A percentile compares a stretch with the other conserved stretches of the same genome.
phyloP scores from a whole-genome alignment of 2,113 vertebrate species.

The Pipra filicauda region DNA sequence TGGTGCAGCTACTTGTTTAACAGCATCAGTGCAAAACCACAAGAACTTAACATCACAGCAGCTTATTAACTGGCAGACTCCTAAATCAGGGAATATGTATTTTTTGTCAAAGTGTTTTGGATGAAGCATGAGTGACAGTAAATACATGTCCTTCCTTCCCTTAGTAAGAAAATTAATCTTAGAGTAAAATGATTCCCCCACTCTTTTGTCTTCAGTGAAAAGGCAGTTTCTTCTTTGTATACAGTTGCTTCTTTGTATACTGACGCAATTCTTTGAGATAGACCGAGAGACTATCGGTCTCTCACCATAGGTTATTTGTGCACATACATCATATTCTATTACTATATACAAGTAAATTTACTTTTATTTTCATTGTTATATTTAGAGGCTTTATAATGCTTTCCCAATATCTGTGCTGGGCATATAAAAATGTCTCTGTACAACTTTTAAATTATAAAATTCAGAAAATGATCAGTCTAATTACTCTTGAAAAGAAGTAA shows the following conservation, averaged over 20 bases:
- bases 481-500: background rate
- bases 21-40: background rate
- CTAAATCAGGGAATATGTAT: background rate
- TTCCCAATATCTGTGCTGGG: background rate
- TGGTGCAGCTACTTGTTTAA: slow-evolving; percentile 21
- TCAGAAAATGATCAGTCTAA: background rate
- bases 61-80: background rate
- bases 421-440: background rate
- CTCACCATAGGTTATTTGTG: background rate
- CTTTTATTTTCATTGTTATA: background rate
- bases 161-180: background rate
- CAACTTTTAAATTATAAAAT: background rate
- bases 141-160: background rate
- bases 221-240: background rate
- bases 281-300: background rate
- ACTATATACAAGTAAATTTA: background rate
- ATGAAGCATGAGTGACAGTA: background rate
- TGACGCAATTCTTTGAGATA: background rate
- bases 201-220: background rate
- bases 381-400: background rate
- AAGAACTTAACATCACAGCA: background rate
- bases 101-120: background rate
- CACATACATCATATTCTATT: background rate
- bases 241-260: background rate
- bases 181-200: background rate